Base-by-base conservation (phyloP, 2,797 vertebrate genomes). In the Diplodus puntazzo region DNA sequence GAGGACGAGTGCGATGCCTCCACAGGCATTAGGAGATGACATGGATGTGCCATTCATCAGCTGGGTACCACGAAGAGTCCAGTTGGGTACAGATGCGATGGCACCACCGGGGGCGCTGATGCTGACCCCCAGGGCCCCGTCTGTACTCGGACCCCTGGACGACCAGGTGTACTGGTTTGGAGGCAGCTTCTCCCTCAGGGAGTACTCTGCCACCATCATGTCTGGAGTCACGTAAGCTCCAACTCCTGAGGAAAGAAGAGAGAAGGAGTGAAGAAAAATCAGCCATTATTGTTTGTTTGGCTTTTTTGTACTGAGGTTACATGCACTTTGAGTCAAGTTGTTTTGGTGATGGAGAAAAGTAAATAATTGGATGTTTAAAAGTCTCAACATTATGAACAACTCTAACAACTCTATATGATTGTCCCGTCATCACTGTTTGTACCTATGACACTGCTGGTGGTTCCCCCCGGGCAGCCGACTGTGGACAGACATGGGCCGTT, bases 201-300 rank as follows among this genome's bases (percentile, higher is more conserved):
- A 99, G 86, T 99, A 99, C 81, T 99, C 98, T 17, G 98, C 98
- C 81, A 99, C 95, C 98, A 99, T 99, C 98, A 99, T 99, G 89
- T 99, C 98, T 57, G 98, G 98, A 43, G 98, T 99, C 54, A 99
- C 98, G 0, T 99, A 99, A 0, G 98, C 98, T 66, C 97, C 98
- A 79, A 99, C 98, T 79, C 98, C 98, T 99, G 82, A 10, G 78
- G 65, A 69, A 8, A 69, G n/a, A 61, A 42, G 5, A 21, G 10
- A 53, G 42, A 9, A 68, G 45, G 2, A 54, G 69, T 64, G 17
- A 54, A 21, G 0, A 39, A 39, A 39, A 39, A 39, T 39, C 34
- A 9, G 16, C 61, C 4, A 23, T 65, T 1, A 5, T 9, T 42
- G 3, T 25, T 10, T 34, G 71, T 80, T 39, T 39, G 10, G 34